A percentile compares a stretch with the other conserved stretches of the same genome.
Conservation (phyloP, 30 jellyfish, hydroid and myxozoan species). For the Pelagia noctiluca region DNA sequence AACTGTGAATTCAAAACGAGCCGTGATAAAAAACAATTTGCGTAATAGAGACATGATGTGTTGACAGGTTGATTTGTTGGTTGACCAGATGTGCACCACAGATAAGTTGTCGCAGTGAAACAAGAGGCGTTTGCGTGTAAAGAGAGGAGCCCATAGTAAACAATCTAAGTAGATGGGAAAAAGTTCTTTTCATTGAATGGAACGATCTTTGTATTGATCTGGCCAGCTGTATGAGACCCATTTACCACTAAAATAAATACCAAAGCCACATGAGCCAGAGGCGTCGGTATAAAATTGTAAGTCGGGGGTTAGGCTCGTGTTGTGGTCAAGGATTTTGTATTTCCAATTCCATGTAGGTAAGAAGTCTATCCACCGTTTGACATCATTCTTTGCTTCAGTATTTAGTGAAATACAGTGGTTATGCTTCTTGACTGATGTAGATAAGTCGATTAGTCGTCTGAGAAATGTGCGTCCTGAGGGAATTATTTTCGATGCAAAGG, state of each 20-base stretch:
- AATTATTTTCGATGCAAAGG: constrained; percentile 13
- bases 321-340: not conserved
- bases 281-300: not conserved
- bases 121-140: not conserved
- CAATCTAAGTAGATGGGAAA: not conserved
- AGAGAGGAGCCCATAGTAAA: not conserved
- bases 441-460: not conserved
- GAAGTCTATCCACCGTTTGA: constrained; percentile 1
- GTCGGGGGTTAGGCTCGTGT: not conserved
- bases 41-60: not conserved
- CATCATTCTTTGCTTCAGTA: not conserved
- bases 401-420: not conserved
- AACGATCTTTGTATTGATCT: not conserved
- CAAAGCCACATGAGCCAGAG: not conserved
- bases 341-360: constrained; percentile 2
- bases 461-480: constrained; percentile 30
- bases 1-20: not conserved
- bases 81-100: not conserved
- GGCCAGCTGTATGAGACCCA: not conserved
- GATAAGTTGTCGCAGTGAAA: not conserved
- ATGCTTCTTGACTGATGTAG: not conserved
- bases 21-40: not conserved
- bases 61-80: not conserved
- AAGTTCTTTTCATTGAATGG: not conserved
- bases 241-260: not conserved